Percentiles rank a stretch among this genome's conserved stretches.
These are phyloP conservation scores for Ellobium chinense DNA, from an alignment of 2,888 invertebrate species.

Conservation along the genomic window DNA sequence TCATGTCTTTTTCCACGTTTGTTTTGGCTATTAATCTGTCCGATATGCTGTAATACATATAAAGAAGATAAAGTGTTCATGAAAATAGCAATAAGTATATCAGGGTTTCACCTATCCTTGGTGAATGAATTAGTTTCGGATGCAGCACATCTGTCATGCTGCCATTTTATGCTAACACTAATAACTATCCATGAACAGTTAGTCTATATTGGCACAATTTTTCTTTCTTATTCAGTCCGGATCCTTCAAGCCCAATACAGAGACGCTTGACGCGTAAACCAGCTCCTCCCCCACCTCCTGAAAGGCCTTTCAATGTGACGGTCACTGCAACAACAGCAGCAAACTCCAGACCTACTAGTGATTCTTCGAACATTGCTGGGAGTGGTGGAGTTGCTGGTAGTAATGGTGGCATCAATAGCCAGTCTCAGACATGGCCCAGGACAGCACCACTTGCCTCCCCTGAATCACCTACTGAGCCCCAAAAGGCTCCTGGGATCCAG, in stretches of 20 bases:
- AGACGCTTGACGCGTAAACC: constrained; percentile 62
- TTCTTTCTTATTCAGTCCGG: constrained; percentile 50
- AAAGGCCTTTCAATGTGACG: constrained; percentile 66
- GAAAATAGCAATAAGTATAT: too few species aligned
- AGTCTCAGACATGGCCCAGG: constrained; percentile 44
- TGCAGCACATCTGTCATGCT: too few species aligned
- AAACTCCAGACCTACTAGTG: not conserved
- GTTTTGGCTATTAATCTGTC: too few species aligned
- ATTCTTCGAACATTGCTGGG: constrained; percentile 1
- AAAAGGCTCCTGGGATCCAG: constrained; percentile 54
- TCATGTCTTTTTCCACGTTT: too few species aligned
- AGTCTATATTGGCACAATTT: too few species aligned
- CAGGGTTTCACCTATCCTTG: too few species aligned
- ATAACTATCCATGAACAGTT: too few species aligned
- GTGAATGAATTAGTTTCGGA: too few species aligned
- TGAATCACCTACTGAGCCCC: constrained; percentile 49
- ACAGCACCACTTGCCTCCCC: constrained; percentile 50
- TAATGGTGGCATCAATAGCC: not conserved
- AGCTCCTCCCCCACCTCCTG: constrained; percentile 70
- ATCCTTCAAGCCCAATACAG: constrained; percentile 54
- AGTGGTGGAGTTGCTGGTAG: constrained; percentile 25
- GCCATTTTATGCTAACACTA: too few species aligned
- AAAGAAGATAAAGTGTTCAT: too few species aligned
- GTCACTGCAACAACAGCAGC: constrained; percentile 58
- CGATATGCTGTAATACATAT: too few species aligned